A percentile compares a stretch with the other conserved stretches of the same genome.
Conservation (phyloP, 2,888 invertebrate genomes). For the Microplitis deprimator region DNA sequence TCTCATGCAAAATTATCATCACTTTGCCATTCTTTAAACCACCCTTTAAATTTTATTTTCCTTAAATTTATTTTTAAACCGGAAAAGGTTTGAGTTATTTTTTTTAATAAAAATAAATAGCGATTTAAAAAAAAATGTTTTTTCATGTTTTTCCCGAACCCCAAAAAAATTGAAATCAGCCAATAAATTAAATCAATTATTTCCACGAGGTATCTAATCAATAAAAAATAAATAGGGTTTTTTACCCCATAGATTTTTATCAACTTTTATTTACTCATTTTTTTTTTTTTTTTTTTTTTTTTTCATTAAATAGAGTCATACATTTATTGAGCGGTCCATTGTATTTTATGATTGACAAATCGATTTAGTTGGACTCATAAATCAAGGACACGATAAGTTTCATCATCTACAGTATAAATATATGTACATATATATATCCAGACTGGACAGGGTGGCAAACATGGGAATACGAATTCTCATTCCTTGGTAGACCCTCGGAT, state of each 20-base stretch:
- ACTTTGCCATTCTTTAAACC: neutral
- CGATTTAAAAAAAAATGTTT: too few species aligned
- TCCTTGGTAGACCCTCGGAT: constrained; percentile 21
- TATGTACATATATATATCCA: neutral
- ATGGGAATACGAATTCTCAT: constrained; percentile 27
- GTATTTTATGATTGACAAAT: constrained; percentile 25
- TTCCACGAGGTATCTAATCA: too few species aligned
- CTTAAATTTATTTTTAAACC: neutral
- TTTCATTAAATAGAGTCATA: neutral
- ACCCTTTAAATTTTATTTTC: constrained; percentile 13
- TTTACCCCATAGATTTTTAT: too few species aligned
- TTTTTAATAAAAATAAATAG: too few species aligned
- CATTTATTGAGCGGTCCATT: neutral
- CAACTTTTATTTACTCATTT: neutral
- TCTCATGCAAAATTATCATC: constrained; percentile 36
- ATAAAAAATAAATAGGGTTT: too few species aligned
- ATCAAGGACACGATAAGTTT: constrained; percentile 28
- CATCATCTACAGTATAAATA: constrained; percentile 21
- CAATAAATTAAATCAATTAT: too few species aligned
- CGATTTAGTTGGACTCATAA: constrained; percentile 29
- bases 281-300: constrained; percentile 20
- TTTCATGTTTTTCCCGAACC: too few species aligned
- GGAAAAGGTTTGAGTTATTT: too few species aligned
- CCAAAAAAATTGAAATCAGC: too few species aligned
- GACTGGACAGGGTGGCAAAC: constrained; percentile 22